These are phyloP conservation scores for Syrphus vitripennis DNA, from an alignment of 2,888 invertebrate species.

Conservation along the genomic window DNA sequence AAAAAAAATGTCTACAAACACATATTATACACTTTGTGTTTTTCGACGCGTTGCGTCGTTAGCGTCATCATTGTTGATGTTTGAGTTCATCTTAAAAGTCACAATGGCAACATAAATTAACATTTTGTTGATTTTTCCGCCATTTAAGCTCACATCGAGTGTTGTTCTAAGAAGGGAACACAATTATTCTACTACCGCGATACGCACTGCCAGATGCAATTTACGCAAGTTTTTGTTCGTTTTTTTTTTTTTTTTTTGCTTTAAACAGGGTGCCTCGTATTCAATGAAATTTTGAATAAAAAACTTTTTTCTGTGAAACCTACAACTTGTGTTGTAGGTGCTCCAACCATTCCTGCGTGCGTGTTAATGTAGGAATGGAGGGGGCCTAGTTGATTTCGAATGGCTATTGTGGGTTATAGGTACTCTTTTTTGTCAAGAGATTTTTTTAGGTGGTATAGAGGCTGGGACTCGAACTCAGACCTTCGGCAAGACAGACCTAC, in stretches of 20 bases:
- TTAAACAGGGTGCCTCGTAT: background rate
- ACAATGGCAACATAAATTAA: slow-evolving; percentile 59
- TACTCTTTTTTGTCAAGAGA: too few relatives aligned
- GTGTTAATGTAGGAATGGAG: too few relatives aligned
- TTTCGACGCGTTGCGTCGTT: background rate
- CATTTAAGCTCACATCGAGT: slow-evolving; percentile 53
- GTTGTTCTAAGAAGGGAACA: slow-evolving; percentile 41
- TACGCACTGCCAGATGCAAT: slow-evolving; percentile 56
- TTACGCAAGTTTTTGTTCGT: slow-evolving; percentile 27
- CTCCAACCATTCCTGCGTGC: too few relatives aligned
- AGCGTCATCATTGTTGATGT: background rate
- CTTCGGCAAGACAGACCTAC: too few relatives aligned
- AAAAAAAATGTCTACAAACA: background rate
- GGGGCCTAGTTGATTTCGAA: too few relatives aligned
- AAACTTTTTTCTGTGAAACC: too few relatives aligned
- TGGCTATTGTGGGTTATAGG: too few relatives aligned
- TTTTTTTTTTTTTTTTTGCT: background rate
- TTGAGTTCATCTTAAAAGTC: slow-evolving; percentile 48
- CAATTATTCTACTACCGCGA: slow-evolving; percentile 11
- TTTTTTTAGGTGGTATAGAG: too few relatives aligned
- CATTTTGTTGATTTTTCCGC: slow-evolving; percentile 70
- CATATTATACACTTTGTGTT: background rate
- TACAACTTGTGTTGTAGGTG: too few relatives aligned
- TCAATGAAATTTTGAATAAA: too few relatives aligned
- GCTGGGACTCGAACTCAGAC: too few relatives aligned